Evolutionary conservation across 1,140 invertebrate genomes (phyloP).

Genomic region (Heliconius congener): DNA sequence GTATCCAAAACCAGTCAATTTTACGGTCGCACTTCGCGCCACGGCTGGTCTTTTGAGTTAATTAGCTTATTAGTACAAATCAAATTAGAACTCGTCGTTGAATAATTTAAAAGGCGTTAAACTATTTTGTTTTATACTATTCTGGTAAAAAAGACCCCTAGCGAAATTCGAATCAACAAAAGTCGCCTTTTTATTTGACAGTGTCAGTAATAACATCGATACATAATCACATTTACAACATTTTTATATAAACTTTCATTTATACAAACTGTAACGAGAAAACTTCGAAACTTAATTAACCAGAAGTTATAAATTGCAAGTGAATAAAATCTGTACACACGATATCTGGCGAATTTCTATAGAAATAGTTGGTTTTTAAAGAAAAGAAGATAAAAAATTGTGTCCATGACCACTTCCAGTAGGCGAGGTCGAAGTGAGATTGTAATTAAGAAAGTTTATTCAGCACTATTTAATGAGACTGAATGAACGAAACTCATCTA

Average conservation of each 20-base stretch:
- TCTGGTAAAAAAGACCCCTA: too few species aligned
- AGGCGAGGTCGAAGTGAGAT: not conserved
- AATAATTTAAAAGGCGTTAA: too few species aligned
- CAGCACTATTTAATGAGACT: slow-evolving; percentile 1
- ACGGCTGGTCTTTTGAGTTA: too few species aligned
- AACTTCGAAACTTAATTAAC: not conserved
- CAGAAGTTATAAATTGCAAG: not conserved
- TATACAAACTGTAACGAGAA: not conserved
- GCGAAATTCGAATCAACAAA: too few species aligned
- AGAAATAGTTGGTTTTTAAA: not conserved
- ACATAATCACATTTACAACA: too few species aligned
- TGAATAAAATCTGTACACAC: not conserved
- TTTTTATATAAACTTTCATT: not conserved
- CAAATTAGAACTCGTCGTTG: too few species aligned
- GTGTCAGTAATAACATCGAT: too few species aligned
- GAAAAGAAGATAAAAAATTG: not conserved
- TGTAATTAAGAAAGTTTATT: slow-evolving; percentile 14
- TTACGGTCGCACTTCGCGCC: too few species aligned
- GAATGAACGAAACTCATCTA: slow-evolving; percentile 6
- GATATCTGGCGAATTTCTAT: not conserved
- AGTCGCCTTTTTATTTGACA: too few species aligned
- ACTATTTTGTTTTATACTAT: too few species aligned
- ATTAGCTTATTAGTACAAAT: too few species aligned
- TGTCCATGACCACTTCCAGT: not conserved
- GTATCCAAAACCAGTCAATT: too few species aligned